phyloP scores from a whole-genome alignment of 1,140 invertebrate genomes.

The Caenorhabditis brenneri region DNA sequence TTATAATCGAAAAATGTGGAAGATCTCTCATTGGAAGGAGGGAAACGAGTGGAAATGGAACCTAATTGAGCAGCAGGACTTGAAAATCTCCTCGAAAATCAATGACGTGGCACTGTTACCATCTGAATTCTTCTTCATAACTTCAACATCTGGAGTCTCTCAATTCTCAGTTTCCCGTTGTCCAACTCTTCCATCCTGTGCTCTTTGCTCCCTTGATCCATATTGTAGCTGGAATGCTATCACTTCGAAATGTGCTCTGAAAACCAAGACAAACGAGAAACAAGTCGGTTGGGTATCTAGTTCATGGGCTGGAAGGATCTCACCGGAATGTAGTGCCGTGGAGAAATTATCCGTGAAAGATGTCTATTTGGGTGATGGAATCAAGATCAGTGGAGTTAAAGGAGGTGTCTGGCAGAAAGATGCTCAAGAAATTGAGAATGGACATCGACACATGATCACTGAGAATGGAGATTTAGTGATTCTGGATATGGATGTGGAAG shows the following conservation, averaged over 20 bases:
- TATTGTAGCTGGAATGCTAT: conserved; percentile 70
- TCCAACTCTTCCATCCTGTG: conserved; percentile 57
- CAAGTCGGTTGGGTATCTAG: conserved; percentile 13
- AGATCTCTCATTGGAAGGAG: conserved; percentile 57
- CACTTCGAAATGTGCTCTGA: conserved; percentile 20
- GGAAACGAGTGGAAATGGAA: conserved; percentile 47
- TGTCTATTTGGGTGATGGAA: conserved; percentile 62
- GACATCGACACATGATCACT: conserved; percentile 51
- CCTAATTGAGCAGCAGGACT: conserved; percentile 54
- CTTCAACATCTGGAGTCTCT: conserved; percentile 52
- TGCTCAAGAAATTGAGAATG: conserved; percentile 31
- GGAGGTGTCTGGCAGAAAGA: conserved; percentile 49
- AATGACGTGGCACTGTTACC: conserved; percentile 63
- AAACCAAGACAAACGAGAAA: conserved; percentile 27
- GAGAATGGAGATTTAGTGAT: conserved; percentile 61
- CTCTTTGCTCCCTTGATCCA: conserved; percentile 64
- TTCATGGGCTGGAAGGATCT: conserved; percentile 15
- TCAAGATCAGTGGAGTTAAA: conserved; percentile 52
- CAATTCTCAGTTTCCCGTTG: conserved; percentile 67
- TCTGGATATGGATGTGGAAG: conserved; percentile 59
- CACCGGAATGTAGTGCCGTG: not conserved
- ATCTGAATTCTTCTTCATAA: conserved; percentile 64
- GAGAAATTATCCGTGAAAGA: conserved; percentile 26
- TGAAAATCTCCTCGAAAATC: conserved; percentile 51
- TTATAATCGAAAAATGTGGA: conserved; percentile 39